phyloP scores from a whole-genome alignment of 2,888 invertebrate genomes.

The Pteria penguin region DNA sequence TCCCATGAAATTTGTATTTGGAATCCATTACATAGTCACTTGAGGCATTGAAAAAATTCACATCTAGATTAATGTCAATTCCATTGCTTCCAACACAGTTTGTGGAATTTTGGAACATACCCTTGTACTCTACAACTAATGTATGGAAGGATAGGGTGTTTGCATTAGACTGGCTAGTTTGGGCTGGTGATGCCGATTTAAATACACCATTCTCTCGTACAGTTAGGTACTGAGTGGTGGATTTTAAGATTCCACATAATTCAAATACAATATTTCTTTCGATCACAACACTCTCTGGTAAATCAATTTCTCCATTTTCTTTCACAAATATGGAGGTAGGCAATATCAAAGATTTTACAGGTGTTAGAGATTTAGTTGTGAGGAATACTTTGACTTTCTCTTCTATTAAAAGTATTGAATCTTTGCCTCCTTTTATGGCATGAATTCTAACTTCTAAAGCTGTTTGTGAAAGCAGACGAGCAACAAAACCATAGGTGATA shows the following conservation, averaged over 20 bases:
- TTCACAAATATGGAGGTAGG: slow-evolving; percentile 49
- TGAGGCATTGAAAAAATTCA: slow-evolving; percentile 44
- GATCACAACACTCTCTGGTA: slow-evolving; percentile 54
- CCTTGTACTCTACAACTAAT: slow-evolving; percentile 52
- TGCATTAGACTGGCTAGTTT: slow-evolving; percentile 5
- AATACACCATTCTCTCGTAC: slow-evolving; percentile 51
- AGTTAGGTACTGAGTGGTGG: slow-evolving; percentile 46
- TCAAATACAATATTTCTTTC: slow-evolving; percentile 51
- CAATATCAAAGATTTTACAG: slow-evolving; percentile 34
- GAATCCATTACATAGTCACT: slow-evolving; percentile 43
- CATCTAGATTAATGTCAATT: slow-evolving; percentile 14
- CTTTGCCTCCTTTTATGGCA: slow-evolving; percentile 44
- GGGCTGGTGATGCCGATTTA: slow-evolving; percentile 50
- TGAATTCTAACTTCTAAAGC: slow-evolving; percentile 49
- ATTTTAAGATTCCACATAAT: slow-evolving; percentile 57
- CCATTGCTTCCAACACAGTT: slow-evolving; percentile 42
- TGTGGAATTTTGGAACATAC: slow-evolving; percentile 44
- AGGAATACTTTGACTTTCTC: slow-evolving; percentile 47
- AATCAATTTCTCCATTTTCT: slow-evolving; percentile 50
- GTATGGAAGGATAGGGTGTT: slow-evolving; percentile 37
- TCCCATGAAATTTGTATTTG: slow-evolving; percentile 27
- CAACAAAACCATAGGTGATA: slow-evolving; percentile 45
- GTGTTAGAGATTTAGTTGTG: slow-evolving; percentile 32
- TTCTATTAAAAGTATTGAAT: slow-evolving; percentile 48
- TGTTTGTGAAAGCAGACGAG: slow-evolving; percentile 27